Percentiles rank a stretch among this genome's conserved stretches.
phyloP scores from a whole-genome alignment of 2,888 invertebrate species.

The Drosophila lutescens region DNA sequence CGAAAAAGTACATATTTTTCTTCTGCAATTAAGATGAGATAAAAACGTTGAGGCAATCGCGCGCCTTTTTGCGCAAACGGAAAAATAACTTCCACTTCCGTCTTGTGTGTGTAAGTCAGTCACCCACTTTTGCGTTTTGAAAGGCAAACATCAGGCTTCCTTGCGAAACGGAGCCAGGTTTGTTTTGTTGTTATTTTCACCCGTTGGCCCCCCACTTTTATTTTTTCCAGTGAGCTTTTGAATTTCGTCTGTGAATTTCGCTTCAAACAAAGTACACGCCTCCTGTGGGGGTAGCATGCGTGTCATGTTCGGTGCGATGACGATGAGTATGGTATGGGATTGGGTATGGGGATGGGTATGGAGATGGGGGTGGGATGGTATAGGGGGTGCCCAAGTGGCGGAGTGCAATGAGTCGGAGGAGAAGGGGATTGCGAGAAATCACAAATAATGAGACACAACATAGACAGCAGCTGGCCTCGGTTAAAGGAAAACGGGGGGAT shows the following conservation, averaged over 20 bases:
- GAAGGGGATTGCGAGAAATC: slow-evolving; percentile 52
- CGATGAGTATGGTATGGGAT: neutral
- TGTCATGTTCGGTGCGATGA: slow-evolving; percentile 42
- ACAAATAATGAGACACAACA: slow-evolving; percentile 75
- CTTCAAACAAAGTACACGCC: slow-evolving; percentile 11
- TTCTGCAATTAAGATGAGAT: slow-evolving; percentile 5
- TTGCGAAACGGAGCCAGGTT: neutral
- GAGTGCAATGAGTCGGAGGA: slow-evolving; percentile 7
- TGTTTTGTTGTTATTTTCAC: neutral
- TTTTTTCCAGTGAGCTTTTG: slow-evolving; percentile 6
- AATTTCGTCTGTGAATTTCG: slow-evolving; percentile 6
- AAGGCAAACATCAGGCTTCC: neutral
- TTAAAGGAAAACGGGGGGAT: neutral
- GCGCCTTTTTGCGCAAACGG: neutral
- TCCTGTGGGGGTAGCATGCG: slow-evolving; percentile 48
- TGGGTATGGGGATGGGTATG: neutral
- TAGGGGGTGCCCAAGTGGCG: slow-evolving; percentile 12
- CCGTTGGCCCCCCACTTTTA: neutral
- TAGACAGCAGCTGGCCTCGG: slow-evolving; percentile 40
- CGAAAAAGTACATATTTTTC: neutral
- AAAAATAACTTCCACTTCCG: slow-evolving; percentile 5
- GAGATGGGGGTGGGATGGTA: neutral
- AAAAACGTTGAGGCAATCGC: neutral
- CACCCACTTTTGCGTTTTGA: slow-evolving; percentile 1
- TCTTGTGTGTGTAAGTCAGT: neutral